phyloP scores from a whole-genome alignment of 2,797 vertebrate species.

The Silurus lanzhouensis region DNA sequence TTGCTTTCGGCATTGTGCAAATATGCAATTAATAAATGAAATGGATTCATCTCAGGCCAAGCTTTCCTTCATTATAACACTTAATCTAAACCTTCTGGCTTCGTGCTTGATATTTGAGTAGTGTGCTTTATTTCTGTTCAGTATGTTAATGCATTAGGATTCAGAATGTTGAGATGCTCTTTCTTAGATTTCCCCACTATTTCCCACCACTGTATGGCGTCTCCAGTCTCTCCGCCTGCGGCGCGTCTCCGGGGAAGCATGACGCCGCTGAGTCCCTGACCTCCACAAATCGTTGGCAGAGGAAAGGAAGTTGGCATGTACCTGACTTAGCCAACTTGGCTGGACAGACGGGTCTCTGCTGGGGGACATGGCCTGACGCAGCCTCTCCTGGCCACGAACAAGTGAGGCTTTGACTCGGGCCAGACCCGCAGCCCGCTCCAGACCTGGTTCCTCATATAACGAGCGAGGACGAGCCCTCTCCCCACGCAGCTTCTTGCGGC shows the following conservation, averaged over 20 bases:
- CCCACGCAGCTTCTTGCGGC: slow-evolving; percentile 76
- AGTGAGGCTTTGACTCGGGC: slow-evolving; percentile 51
- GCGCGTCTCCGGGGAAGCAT: slow-evolving; percentile 71
- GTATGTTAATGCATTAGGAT: slow-evolving; percentile 28
- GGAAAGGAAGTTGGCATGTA: slow-evolving; percentile 54
- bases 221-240: slow-evolving; percentile 83
- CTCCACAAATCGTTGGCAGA: slow-evolving; percentile 77
- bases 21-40: slow-evolving; percentile 27
- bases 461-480: slow-evolving; percentile 66
- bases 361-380: slow-evolving; percentile 54
- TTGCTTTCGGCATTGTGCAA: slow-evolving; percentile 24
- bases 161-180: slow-evolving; percentile 1
- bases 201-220: slow-evolving; percentile 84
- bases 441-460: slow-evolving; percentile 60
- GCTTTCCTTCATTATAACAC: slow-evolving; percentile 22
- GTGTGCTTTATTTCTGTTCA: slow-evolving; percentile 12
- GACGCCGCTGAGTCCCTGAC: slow-evolving; percentile 70
- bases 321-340: slow-evolving; percentile 61
- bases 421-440: slow-evolving; percentile 36
- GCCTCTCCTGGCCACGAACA: slow-evolving; percentile 61
- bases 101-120: not conserved
- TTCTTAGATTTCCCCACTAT: slow-evolving; percentile 41
- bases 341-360: slow-evolving; percentile 48
- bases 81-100: slow-evolving; percentile 6
- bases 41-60: slow-evolving; percentile 6